Evolutionary conservation across 2,113 vertebrate genomes (phyloP).

Genomic region (Sapajus apella): DNA sequence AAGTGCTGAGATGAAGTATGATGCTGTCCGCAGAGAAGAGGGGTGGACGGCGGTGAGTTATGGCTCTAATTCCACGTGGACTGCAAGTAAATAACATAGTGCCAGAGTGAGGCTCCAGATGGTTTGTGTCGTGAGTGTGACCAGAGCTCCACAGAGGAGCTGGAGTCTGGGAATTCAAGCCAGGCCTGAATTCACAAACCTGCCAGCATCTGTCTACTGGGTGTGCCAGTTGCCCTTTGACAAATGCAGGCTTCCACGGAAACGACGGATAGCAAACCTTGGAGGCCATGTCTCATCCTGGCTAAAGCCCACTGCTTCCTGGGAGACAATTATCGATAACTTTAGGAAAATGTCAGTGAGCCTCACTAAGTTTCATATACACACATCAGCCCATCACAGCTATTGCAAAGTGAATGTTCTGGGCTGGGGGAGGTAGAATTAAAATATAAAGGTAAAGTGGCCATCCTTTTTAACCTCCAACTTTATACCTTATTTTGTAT

Average conservation of each 20-base stretch:
- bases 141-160: conserved; percentile 50
- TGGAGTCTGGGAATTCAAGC: conserved; percentile 49
- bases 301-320: not conserved
- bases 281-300: not conserved
- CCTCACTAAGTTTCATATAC: not conserved
- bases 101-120: conserved; percentile 46
- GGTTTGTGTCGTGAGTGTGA: conserved; percentile 61
- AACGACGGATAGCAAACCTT: not conserved
- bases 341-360: not conserved
- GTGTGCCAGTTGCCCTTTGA: not conserved
- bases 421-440: not conserved
- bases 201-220: not conserved
- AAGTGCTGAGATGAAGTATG: conserved; percentile 55
- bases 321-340: not conserved
- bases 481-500: not conserved
- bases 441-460: not conserved
- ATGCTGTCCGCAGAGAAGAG: not conserved
- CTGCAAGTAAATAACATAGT: conserved; percentile 47
- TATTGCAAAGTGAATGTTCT: not conserved
- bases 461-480: not conserved
- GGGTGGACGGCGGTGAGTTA: conserved; percentile 26
- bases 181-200: not conserved
- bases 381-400: accelerated
- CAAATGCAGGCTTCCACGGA: not conserved
- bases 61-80: conserved; percentile 28